Conservation (phyloP, 2,113 vertebrate species). For the Calypte anna region DNA sequence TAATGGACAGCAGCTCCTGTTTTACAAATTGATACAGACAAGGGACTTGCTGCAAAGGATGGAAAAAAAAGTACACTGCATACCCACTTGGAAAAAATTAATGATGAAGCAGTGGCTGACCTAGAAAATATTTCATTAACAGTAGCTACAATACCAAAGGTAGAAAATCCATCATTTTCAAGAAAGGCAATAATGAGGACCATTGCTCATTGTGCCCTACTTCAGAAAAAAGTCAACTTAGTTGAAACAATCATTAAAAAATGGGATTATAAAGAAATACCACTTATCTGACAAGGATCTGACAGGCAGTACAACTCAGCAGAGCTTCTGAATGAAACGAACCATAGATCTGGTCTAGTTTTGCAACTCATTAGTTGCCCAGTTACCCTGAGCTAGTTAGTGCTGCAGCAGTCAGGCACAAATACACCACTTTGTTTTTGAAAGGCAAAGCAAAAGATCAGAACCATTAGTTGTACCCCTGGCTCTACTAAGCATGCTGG, state of each 20-base stretch:
- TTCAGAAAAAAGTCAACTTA: neutral
- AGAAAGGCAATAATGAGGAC: neutral
- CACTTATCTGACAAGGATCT: neutral
- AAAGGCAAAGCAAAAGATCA: neutral
- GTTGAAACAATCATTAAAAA: slow-evolving; percentile 32
- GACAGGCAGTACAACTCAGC: neutral
- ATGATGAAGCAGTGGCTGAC: slow-evolving; percentile 20
- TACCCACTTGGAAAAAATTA: neutral
- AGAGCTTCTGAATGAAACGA: neutral
- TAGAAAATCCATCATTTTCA: neutral
- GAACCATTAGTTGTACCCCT: neutral
- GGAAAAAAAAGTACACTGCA: neutral
- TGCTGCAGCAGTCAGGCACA: neutral
- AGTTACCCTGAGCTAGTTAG: neutral
- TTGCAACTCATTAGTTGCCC: neutral
- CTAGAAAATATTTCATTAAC: slow-evolving; percentile 24
- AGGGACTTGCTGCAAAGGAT: neutral
- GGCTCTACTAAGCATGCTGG: neutral
- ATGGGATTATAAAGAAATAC: neutral
- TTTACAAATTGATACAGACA: neutral
- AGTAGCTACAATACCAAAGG: neutral
- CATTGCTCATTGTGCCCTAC: neutral
- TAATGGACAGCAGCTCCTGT: neutral
- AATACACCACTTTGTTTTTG: neutral
- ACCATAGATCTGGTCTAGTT: neutral